Evolutionary conservation across 1,140 invertebrate species (phyloP), one percentile per base, ranked within the genome.

Genomic region (Phymastichus coffea): DNA sequence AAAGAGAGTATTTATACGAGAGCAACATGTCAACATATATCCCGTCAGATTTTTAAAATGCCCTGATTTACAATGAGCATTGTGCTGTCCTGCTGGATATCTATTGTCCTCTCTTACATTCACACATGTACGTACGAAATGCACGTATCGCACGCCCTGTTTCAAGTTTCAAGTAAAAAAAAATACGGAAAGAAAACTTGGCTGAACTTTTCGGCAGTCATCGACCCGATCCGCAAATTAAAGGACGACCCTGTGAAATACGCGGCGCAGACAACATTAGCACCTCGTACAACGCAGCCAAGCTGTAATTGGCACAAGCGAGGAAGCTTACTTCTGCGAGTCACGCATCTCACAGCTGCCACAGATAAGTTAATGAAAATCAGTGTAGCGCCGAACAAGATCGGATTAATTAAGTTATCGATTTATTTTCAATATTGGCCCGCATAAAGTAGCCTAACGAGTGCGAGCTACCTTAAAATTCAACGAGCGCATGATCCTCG

Each of bases 41-140:
- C 70, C 69, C 66, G 70, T 75, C 70, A 74, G 73, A 75, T 78
- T 74, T 76, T 76, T 70, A 68, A 76, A 77, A 77, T 77, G 71
- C 71, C 61, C 69, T 77, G 75, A 78, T 78, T 78, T 78, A 76
- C 72, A 75, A 71, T 72, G 69, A 72, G 69, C 70, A 76, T 77
- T 77, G 75, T 78, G 66, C 70, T 70, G 67, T 70, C 65, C 65
- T 56, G 54, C 65, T 63, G 76, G 65, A 66, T 75, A 77, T 76
- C 66, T 76, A 76, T 75, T 77, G 74, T 77, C 73, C 60, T 59
- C 10, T 35, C 59, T 63, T 37, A 64, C 28, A 12, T 33, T 6
- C 28, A 7, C 28, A 33, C 28, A 33, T 12, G 28, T 12, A 12
- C 28, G 28, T 61, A 49, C 57, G 64, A 65, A 46, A 51, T 35